Conservation (phyloP, 1,140 invertebrate genomes). For the Macrobrachium rosenbergii region DNA sequence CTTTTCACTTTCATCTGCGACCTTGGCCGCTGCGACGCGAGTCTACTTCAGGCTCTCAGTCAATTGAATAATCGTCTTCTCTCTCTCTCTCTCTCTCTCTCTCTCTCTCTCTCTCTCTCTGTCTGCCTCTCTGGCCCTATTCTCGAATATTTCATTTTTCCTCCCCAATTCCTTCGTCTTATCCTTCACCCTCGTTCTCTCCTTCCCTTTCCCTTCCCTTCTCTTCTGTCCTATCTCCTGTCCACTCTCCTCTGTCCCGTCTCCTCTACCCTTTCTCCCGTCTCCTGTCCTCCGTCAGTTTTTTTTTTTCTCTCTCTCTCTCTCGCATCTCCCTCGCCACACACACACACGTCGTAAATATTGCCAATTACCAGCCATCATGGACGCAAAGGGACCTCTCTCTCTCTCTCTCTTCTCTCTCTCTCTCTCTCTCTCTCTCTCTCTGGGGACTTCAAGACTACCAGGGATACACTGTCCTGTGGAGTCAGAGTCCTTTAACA, state of each 20-base stretch:
- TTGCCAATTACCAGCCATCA: constrained; percentile 40
- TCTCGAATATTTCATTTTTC: background rate
- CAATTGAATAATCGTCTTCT: background rate
- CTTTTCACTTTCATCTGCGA: background rate
- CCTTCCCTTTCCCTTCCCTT: background rate
- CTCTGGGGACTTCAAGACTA: too few relatives aligned
- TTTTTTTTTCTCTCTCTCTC: background rate
- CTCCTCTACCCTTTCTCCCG: background rate
- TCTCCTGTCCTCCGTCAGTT: background rate
- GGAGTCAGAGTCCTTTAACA: too few relatives aligned
- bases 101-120: background rate
- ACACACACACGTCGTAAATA: constrained; percentile 42
- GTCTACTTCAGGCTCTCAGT: background rate
- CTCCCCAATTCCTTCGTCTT: background rate
- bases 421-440: too few relatives aligned
- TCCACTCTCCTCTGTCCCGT: background rate
- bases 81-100: background rate
- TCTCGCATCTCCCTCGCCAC: background rate
- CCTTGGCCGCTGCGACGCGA: too few relatives aligned
- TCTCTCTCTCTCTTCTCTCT: too few relatives aligned
- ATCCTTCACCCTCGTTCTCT: background rate
- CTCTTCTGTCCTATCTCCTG: background rate
- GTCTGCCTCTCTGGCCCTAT: background rate
- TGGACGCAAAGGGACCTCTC: constrained; percentile 15
- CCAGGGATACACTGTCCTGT: too few relatives aligned